Evolutionary conservation across 1,140 invertebrate genomes (phyloP), one percentile per base, ranked within the genome.

Genomic region (Zaprionus gabonicus): DNA sequence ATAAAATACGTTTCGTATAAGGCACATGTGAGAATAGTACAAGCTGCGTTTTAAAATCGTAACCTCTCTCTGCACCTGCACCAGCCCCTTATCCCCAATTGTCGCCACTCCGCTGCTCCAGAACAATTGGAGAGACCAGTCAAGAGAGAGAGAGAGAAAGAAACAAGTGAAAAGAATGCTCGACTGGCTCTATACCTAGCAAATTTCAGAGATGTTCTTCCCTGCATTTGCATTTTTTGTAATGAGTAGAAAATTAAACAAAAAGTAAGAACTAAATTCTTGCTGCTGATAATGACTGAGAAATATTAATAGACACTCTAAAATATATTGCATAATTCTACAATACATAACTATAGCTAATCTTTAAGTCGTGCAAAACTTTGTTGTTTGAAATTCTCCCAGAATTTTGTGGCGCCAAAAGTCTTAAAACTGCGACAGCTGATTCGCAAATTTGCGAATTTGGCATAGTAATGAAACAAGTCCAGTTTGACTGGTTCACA

Each of bases 1-100:
- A 74, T 65, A 31, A 53, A 71, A 74, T 68, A 63, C 38, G 59
- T 64, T 73, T 68, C 41, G 56, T 66, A 73, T 49, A 65, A 64
- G 59, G 59, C 25, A 57, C 25, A 68, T 74, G 76, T 74, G 75
- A 63, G 63, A 66, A 66, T 66, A 66, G 63, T 56, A 28, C 63
- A 66, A 51, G 31, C 63, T 66, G 51, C 36, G 51, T 65, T 65
- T 13, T 25, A 13, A 46, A 51, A 51, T 25, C 46, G 46, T 9
- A 51, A 51, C 20, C 20, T 20, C 20, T 23, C 46, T 51, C 20
- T 51, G 46, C 46, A 25, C 17, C 46, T 49, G 41, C 46, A 49
- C 20, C 41, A 7, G 41, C 41, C 46, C 41, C 6, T 44, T 17
- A 17, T n/a, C 0, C 1, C 20, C 20, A 20, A n/a, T 2, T 20